Evolutionary conservation across 2,797 vertebrate genomes (phyloP).

Genomic region (Rhinichthys osculus): DNA sequence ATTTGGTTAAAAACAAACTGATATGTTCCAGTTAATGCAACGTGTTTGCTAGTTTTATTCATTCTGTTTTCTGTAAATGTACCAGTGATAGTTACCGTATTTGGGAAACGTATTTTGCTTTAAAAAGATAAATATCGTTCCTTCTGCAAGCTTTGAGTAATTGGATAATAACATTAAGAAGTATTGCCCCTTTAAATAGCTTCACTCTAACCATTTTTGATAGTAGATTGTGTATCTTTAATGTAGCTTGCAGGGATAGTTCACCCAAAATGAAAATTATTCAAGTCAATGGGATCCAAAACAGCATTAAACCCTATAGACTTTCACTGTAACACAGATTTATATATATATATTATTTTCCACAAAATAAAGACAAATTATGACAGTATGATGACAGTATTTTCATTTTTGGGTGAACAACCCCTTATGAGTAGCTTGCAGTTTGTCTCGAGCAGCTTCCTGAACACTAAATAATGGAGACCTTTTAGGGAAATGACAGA

Average conservation of each 20-base stretch:
- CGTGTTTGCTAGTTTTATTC: neutral
- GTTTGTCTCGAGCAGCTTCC: neutral
- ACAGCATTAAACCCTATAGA: neutral
- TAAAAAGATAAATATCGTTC: neutral
- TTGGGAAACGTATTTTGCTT: neutral
- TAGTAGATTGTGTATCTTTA: neutral
- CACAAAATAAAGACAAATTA: neutral
- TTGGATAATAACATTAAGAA: neutral
- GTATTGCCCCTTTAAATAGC: neutral
- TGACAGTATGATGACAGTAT: neutral
- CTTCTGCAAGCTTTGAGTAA: neutral
- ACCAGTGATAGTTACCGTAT: neutral
- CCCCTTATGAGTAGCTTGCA: neutral
- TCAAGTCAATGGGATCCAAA: neutral
- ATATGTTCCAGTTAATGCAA: neutral
- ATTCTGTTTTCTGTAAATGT: neutral
- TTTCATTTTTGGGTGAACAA: neutral
- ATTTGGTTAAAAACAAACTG: neutral
- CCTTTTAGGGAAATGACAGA: slow-evolving; percentile 8
- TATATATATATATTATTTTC: neutral
- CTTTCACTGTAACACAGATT: too few relatives aligned
- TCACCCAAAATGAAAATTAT: neutral
- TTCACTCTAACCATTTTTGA: neutral
- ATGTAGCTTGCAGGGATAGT: neutral
- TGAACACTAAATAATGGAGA: slow-evolving; percentile 27